Conservation (phyloP, 53 echinoderm and acorn worm species). For the Stichopus horrens region DNA sequence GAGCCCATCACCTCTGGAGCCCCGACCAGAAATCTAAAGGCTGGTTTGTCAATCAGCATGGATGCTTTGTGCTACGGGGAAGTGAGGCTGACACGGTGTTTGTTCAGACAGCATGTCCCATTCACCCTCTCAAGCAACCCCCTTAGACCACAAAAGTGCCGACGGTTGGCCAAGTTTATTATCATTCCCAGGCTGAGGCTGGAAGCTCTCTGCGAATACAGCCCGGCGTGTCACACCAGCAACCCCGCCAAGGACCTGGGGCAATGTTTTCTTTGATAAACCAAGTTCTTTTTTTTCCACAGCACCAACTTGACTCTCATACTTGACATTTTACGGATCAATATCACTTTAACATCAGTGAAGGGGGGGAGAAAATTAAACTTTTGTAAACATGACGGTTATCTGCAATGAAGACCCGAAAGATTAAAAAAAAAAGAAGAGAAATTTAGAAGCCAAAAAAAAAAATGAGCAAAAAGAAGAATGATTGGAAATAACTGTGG, state of each 20-base stretch:
- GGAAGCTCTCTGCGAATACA: background rate
- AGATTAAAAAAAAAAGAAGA: too few relatives aligned
- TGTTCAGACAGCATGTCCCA: slow-evolving; percentile 43
- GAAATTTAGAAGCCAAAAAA: too few relatives aligned
- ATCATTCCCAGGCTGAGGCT: background rate
- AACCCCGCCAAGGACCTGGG: slow-evolving; percentile 36
- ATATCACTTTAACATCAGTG: slow-evolving; percentile 35
- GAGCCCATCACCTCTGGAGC: slow-evolving; percentile 19
- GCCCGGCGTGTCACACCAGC: background rate
- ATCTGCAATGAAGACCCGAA: background rate
- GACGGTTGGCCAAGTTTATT: slow-evolving; percentile 28
- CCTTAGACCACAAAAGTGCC: slow-evolving; percentile 47
- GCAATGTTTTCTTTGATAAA: slow-evolving; percentile 43
- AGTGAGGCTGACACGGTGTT: slow-evolving; percentile 31
- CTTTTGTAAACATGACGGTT: slow-evolving; percentile 27
- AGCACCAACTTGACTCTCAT: slow-evolving; percentile 30
- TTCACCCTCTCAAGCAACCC: slow-evolving; percentile 42
- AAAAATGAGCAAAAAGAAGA: background rate
- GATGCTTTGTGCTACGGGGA: slow-evolving; percentile 38
- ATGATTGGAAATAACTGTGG: slow-evolving; percentile 27
- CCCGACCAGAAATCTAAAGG: slow-evolving; percentile 23
- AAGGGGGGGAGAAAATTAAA: slow-evolving; percentile 8
- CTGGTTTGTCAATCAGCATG: slow-evolving; percentile 46
- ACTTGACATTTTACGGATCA: slow-evolving; percentile 32
- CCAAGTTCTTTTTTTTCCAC: slow-evolving; percentile 1